Conservation (phyloP, 1,140 invertebrate species). For the Drosophila repleta region DNA sequence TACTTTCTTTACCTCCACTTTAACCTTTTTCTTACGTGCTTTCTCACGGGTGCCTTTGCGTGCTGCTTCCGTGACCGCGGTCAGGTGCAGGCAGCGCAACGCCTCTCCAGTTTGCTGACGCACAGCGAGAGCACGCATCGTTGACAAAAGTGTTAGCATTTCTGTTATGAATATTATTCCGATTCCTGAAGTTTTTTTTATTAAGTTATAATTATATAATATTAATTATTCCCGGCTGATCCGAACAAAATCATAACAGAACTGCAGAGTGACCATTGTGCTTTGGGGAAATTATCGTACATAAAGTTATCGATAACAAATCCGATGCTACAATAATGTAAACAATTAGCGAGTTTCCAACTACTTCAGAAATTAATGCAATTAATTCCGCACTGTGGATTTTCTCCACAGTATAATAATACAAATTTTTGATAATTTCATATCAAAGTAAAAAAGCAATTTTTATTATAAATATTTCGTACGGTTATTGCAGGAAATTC, state of each 20-base stretch:
- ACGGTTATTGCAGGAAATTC: neutral
- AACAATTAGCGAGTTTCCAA: neutral
- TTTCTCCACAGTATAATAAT: neutral
- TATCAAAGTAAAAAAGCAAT: too few species aligned
- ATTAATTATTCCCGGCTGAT: constrained; percentile 21
- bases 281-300: neutral
- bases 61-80: constrained; percentile 86
- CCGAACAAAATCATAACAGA: constrained; percentile 37
- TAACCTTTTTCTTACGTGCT: constrained; percentile 88
- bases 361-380: too few species aligned
- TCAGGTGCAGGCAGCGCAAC: constrained; percentile 75
- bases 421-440: neutral
- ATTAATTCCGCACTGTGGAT: neutral
- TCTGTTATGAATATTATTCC: constrained; percentile 49
- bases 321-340: neutral
- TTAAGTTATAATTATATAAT: constrained; percentile 42
- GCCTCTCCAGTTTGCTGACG: constrained; percentile 56
- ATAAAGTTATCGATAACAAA: constrained; percentile 4
- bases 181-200: constrained; percentile 2
- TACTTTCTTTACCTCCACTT: constrained; percentile 88
- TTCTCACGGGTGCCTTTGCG: constrained; percentile 91
- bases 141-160: constrained; percentile 65
- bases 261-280: constrained; percentile 28
- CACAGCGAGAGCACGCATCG: constrained; percentile 64
- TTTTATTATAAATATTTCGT: too few species aligned